A percentile compares a stretch with the other conserved stretches of the same genome.
Conservation (phyloP, 2,888 invertebrate species). For the Drosophila fulvimacula region DNA sequence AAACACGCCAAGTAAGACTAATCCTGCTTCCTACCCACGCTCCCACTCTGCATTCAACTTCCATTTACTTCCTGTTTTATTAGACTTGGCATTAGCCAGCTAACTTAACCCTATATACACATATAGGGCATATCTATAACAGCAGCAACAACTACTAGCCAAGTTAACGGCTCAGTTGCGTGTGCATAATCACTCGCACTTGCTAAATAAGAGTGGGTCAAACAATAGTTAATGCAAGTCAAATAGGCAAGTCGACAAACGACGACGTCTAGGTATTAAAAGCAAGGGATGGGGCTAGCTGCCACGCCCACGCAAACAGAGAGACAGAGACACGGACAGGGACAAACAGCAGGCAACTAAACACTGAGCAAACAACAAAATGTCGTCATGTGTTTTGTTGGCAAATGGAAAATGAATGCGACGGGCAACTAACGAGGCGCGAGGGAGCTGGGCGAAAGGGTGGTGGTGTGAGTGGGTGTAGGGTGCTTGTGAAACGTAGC, state of each 20-base stretch:
- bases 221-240: constrained; percentile 38
- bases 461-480: background rate
- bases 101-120: background rate
- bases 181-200: constrained; percentile 73
- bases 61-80: constrained; percentile 13
- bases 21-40: background rate
- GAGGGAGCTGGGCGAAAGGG: background rate
- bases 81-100: constrained; percentile 2
- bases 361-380: constrained; percentile 69
- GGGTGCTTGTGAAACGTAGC: background rate
- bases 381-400: constrained; percentile 72
- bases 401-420: constrained; percentile 61
- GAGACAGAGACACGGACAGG: background rate
- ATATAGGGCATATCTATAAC: constrained; percentile 20
- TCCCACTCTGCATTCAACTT: background rate
- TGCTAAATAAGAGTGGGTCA: constrained; percentile 36
- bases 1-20: background rate
- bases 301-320: constrained; percentile 31
- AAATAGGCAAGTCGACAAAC: constrained; percentile 27
- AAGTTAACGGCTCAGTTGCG: constrained; percentile 69
- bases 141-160: constrained; percentile 2
- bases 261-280: constrained; percentile 8
- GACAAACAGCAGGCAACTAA: constrained; percentile 37
- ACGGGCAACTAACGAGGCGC: constrained; percentile 15
- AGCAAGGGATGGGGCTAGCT: background rate